Evolutionary conservation across 2,113 vertebrate species (phyloP).

Genomic region (Syngnathus scovelli): DNA sequence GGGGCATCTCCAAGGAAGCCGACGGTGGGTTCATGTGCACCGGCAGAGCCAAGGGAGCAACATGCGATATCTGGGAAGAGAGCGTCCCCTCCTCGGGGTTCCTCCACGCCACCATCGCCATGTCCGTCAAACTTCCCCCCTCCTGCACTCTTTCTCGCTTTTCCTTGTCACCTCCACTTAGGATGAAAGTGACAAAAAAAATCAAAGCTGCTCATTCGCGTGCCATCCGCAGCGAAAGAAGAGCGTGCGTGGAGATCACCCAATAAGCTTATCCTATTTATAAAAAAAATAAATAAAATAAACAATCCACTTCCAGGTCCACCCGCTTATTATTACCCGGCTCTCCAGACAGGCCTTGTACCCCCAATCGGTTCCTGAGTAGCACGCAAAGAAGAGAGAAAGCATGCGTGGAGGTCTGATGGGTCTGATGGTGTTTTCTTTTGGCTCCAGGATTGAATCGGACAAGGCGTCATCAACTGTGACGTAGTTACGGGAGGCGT

Average conservation of each 20-base stretch:
- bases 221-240: background rate
- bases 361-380: background rate
- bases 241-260: background rate
- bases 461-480: background rate
- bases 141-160: slow-evolving; percentile 25
- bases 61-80: slow-evolving; percentile 83
- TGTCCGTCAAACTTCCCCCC: slow-evolving; percentile 80
- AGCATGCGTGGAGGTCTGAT: background rate
- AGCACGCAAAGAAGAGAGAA: background rate
- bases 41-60: slow-evolving; percentile 71
- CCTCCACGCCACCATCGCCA: slow-evolving; percentile 98
- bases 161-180: background rate
- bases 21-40: slow-evolving; percentile 53
- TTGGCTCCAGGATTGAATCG: background rate
- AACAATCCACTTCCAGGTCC: background rate
- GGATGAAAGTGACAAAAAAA: background rate
- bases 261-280: background rate
- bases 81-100: slow-evolving; percentile 87
- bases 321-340: background rate
- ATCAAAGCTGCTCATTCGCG: background rate
- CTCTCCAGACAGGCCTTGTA: background rate
- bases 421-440: background rate
- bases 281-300: background rate
- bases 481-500: background rate
- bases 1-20: slow-evolving; percentile 66